phyloP scores from a whole-genome alignment of 2,888 invertebrate species.

The Panzeria rudis region DNA sequence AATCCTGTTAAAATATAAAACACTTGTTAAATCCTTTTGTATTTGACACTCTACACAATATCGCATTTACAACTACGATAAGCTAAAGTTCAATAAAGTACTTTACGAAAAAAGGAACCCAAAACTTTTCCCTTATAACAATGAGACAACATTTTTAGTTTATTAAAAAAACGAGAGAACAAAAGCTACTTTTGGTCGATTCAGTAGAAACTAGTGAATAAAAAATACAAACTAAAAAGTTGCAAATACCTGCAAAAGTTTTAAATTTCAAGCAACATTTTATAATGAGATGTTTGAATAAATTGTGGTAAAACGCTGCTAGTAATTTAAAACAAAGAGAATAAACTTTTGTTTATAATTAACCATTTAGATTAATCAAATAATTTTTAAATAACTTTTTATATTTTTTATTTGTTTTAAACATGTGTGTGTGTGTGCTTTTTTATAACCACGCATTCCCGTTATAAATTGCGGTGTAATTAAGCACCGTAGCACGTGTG shows the following conservation, averaged over 20 bases:
- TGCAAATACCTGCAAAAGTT: constrained; percentile 32
- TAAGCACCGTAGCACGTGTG: constrained; percentile 33
- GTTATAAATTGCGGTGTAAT: constrained; percentile 50
- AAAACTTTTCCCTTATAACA: constrained; percentile 31
- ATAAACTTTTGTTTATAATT: constrained; percentile 52
- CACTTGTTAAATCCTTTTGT: constrained; percentile 63
- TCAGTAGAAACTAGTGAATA: constrained; percentile 9
- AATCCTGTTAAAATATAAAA: constrained; percentile 43
- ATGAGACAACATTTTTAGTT: constrained; percentile 23
- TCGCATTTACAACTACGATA: constrained; percentile 48
- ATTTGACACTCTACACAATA: constrained; percentile 48
- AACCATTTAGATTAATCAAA: constrained; percentile 51
- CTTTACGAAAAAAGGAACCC: not conserved
- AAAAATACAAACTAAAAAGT: constrained; percentile 2
- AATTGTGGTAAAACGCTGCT: not conserved
- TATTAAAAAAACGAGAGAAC: constrained; percentile 6
- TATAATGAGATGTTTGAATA: constrained; percentile 35
- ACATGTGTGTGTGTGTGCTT: not conserved
- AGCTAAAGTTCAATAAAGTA: constrained; percentile 48
- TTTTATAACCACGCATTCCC: constrained; percentile 8
- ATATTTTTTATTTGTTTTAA: constrained; percentile 26
- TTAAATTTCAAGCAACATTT: constrained; percentile 5
- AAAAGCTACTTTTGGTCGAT: constrained; percentile 28
- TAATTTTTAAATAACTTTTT: constrained; percentile 29
- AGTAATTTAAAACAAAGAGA: not conserved